Base-by-base conservation (phyloP, 30 jellyfish, hydroid and myxozoan species). In the Haliclystus octoradiatus region DNA sequence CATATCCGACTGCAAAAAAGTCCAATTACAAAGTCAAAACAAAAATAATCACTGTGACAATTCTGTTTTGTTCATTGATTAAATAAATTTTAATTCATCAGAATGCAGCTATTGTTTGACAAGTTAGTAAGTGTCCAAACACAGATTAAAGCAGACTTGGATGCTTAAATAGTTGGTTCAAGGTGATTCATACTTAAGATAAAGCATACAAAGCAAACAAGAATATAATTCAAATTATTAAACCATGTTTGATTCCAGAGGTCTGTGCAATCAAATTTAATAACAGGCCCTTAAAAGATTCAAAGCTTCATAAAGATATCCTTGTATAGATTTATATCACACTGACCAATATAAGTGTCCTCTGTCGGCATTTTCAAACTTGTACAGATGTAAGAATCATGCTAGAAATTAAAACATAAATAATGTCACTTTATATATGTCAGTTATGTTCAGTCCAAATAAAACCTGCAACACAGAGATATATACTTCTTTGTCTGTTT, bases 351-450 rank as follows among this genome's bases (percentile, higher is more conserved):
- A 69, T 72, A 85, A 34, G 15, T 65, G 69, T 78, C 92, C 31
- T 85, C 94, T 15, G 65, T 60, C 2, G 88, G 80, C 1, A 85
- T 65, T 33, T 61, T 74, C 47, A 69, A 82, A 31, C 77, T 83
- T 71, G 33, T 62, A 65, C 96, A 85, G 9, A 85, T 26, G 73
- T 85, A 85, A 24, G 94, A 28, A 66, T 85, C 96, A 61, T 70
- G 91, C 96, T 85, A 40, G 23, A 77, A 62, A 15, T 35, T 24
- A 67, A 67, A 51, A 4, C 35, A 62, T 34, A 2, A 75, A 23
- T n/a, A n/a, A n/a, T n/a, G n/a, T n/a, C n/a, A n/a, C n/a, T n/a
- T n/a, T n/a, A n/a, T n/a, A n/a, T n/a, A 9, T 7, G 9, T 7
- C 32, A 57, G 24, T 7, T 7, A 19, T 57, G 69, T 7, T 24